Evolutionary conservation across 2,888 invertebrate genomes (phyloP).

Genomic region (Diaphora mendica): DNA sequence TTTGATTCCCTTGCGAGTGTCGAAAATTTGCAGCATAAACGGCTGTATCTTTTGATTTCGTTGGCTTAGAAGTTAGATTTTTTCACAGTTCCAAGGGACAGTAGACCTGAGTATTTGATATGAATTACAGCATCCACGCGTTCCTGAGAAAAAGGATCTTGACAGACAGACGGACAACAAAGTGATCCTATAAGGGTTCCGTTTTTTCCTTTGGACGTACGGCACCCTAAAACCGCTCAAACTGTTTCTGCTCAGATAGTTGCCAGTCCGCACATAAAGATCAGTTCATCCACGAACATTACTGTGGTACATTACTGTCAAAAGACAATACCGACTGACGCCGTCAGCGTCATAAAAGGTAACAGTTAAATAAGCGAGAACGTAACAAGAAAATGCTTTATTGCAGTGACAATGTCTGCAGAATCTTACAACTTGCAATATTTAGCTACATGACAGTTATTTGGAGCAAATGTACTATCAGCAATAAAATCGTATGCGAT

Average conservation of each 20-base stretch:
- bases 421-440: constrained; percentile 23
- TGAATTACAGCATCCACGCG: too few relatives aligned
- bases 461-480: constrained; percentile 31
- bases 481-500: constrained; percentile 31
- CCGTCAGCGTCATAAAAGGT: constrained; percentile 10
- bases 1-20: too few relatives aligned
- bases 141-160: too few relatives aligned
- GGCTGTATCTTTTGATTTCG: too few relatives aligned
- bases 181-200: too few relatives aligned
- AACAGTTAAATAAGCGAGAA: constrained; percentile 18
- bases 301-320: background rate
- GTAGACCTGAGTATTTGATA: too few relatives aligned
- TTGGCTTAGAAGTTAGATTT: too few relatives aligned
- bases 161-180: too few relatives aligned
- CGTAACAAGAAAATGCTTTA: constrained; percentile 1
- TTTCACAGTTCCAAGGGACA: too few relatives aligned
- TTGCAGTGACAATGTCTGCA: constrained; percentile 10
- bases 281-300: background rate
- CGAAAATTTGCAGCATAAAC: too few relatives aligned
- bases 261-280: background rate
- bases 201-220: too few relatives aligned
- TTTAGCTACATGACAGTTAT: constrained; percentile 28
- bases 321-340: background rate
- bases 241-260: background rate
- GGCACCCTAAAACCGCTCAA: background rate